Base-by-base conservation (phyloP, 2,888 invertebrate species). In the Embidobia sp. region DNA sequence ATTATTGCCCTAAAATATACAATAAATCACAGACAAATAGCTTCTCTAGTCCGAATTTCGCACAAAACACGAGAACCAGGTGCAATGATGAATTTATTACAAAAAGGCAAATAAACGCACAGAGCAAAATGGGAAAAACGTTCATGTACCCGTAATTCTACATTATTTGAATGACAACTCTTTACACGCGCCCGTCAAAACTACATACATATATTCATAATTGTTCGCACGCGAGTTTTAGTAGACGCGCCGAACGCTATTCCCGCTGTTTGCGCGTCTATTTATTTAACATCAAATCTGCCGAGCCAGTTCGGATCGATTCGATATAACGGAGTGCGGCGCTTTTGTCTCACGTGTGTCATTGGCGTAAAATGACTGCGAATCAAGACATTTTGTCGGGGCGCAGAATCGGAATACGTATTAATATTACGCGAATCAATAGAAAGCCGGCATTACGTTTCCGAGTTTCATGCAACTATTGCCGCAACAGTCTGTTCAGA, bases 341-440 rank as follows among this genome's bases (percentile, higher is more conserved):
- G 69, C 69, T 44, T 69, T 69, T 66, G 59, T 69, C 49, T 49
- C 40, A 42, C 42, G 6, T 31, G 11, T 33, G 49, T 27, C 69
- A 69, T 49, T 69, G 18, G 11, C 18, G n/a, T 16, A 4, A 16
- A 29, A 15, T 19, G 19, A 69, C 59, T 59, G 51, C 18, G 19
- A 69, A 69, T 69, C 69, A 42, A 69, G 69, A 44, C 49, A 59
- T 18, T 59, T 35, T 51, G 51, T 33, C 40, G 42, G n/a, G 33
- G 61, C 33, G 46, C 53, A 67, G 40, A 64, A 51, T 55, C 67
- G 10, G 33, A 33, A 48, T 48, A 37, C 55, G 11, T 46, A 67
- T 46, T 55, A 53, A 67, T 66, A 44, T 53, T 66, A 27, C 53
- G 27, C 18, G 33, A 66, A 66, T 66, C 66, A 26, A 66, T 66